Evolutionary conservation across 2,888 invertebrate genomes (phyloP), one percentile per base, ranked within the genome.

Genomic region (Erpobdella octoculata): DNA sequence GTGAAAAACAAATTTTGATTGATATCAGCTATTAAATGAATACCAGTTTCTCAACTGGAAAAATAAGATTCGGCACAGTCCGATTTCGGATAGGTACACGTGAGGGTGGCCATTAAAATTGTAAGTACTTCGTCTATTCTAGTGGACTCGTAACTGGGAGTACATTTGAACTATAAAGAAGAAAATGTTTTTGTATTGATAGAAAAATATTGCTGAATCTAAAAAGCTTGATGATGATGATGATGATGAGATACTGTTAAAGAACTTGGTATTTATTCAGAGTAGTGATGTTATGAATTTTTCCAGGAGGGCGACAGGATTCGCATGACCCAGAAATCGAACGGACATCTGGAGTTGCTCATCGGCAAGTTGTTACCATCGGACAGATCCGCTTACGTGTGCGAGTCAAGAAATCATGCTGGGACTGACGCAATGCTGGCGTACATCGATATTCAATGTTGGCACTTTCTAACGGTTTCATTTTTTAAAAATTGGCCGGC

Each of bases 251-350:
- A 46, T 3, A n/a, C 5, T 5, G 21, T 46, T 46, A n/a, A 5
- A 46, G 46, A 46, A 46, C 18, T 46, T 2, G 1, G 2, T 2
- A n/a, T 2, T 67, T 25, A 4, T 18, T 46, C 46, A 28, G 33
- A 15, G 9, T 18, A 41, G 25, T 18, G 18, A 18, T 5, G 4
- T 18, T 15, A n/a, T 8, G 8, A 31, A 35, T 21, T 31, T 31
- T 21, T 41, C 8, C 59, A 75, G 73, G 73, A 75, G n/a, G 72
- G 71, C 3, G 73, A 71, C 6, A 46, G 71, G n/a, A 73, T 75
- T 35, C 33, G n/a, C 0, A 69, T 75, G 21, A 18, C 46, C 9
- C 46, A 68, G 68, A 48, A 53, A 25, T 31, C 33, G 12, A 25
- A 28, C 12, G 68, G 68, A 46, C 68, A 68, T 18, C 33, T 68